Evolutionary conservation across 1,140 invertebrate species (phyloP), one percentile per base, ranked within the genome.

Genomic region (Pollicipes pollicipes): DNA sequence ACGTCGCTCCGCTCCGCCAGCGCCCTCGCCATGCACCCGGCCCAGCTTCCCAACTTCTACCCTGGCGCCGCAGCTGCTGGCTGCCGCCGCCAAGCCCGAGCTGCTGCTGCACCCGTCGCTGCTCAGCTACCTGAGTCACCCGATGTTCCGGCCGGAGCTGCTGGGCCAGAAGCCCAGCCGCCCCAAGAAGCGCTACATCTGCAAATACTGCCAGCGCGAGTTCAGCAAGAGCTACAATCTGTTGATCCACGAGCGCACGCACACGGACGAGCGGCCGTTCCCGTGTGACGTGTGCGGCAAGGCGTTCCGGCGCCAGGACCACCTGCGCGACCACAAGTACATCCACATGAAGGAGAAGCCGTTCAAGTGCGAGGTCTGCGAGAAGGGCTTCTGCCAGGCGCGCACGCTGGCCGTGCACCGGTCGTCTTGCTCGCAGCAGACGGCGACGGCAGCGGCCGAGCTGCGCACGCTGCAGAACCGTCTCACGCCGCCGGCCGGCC

Each of bases 151-250:
- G 3, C 64, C 64, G 3, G 64, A 66, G n/a, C 64, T 66, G 27
- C 13, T 66, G 8, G 64, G 64, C 16, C 64, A 66, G 64, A 66
- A 66, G 64, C 64, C 64, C 27, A 91, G 91, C 84, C 86, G 93
- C 81, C 90, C 93, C 81, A 95, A 95, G 85, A 95, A 93, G 85
- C 91, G 98, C 83, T 98, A 95, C 83, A 93, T 98, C 81, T 99
- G 97, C 83, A 93, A 94, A 78, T 98, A 92, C 79, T 99, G 97
- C 81, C 90, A 91, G 77, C 85, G 97, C 45, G 90, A 97, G 77
- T 99, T 99, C 80, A 97, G 95, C 70, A 98, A 98, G 82, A 91
- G 92, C n/a, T 99, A 99, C 82, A 98, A 98, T 79, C 84, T 99
- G 71, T 82, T 98, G 70, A 98, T 98, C 75, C 96, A 98, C 82